Percentiles rank a stretch among this genome's conserved stretches.
phyloP scores from a whole-genome alignment of 2,888 invertebrate genomes.

The Tenthredo scrophulariae region DNA sequence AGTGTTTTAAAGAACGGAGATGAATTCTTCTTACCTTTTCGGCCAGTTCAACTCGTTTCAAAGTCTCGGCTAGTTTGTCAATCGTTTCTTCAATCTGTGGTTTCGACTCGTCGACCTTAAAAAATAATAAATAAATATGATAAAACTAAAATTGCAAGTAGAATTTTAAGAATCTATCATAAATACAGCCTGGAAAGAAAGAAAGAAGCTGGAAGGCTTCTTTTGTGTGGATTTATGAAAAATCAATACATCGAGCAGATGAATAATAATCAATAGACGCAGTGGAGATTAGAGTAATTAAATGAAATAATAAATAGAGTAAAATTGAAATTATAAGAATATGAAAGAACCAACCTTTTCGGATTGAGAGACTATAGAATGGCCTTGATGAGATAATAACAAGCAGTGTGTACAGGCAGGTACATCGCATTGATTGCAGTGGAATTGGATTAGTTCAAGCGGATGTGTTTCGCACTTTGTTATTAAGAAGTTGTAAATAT shows the following conservation, averaged over 20 bases:
- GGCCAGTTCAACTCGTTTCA: constrained; percentile 68
- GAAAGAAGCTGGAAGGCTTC: no score
- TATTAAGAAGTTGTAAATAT: constrained; percentile 50
- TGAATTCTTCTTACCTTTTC: constrained; percentile 74
- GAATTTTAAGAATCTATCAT: not conserved
- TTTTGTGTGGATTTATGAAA: not conserved
- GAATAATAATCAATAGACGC: not conserved
- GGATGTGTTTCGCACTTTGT: constrained; percentile 71
- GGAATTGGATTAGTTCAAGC: constrained; percentile 71
- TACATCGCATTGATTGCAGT: constrained; percentile 76
- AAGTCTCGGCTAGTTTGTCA: constrained; percentile 65
- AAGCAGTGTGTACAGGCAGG: constrained; percentile 78
- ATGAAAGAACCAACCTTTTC: constrained; percentile 72
- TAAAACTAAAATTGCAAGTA: constrained; percentile 17
- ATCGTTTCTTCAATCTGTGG: constrained; percentile 64
- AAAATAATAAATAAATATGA: constrained; percentile 59
- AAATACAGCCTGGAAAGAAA: not conserved
- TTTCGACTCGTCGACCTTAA: constrained; percentile 70
- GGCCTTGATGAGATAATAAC: constrained; percentile 74
- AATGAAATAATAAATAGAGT: constrained; percentile 51
- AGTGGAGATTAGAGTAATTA: constrained; percentile 3
- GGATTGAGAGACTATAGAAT: constrained; percentile 67
- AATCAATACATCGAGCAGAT: not conserved
- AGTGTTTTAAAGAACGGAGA: constrained; percentile 23
- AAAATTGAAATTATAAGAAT: constrained; percentile 16